Base-by-base conservation (phyloP, 2,888 invertebrate species). In the Luperina testacea region DNA sequence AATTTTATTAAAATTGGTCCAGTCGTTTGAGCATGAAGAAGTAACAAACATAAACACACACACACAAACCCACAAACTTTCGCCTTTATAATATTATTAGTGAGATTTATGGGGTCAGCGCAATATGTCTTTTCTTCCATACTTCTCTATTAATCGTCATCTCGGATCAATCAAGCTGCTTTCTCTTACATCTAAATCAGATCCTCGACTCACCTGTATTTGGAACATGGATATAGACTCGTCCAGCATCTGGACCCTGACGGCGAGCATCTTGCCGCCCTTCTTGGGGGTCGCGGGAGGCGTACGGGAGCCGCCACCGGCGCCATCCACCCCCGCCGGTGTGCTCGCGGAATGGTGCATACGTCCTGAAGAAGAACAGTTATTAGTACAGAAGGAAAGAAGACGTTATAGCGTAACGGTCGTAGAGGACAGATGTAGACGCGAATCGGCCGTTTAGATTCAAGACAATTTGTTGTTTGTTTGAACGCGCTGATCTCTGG, bases 171-270 rank as follows among this genome's bases (percentile, higher is more conserved):
- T 20, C 32, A 32, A 17, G 0, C 20, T 27, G 11, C 17, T 73
- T 1, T 7, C 27, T 68, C 24, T 73, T 53, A 68, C 17, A 38
- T 2, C 45, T 17, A 78, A 5, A 59, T 42, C 63, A n/a, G 3
- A 15, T 24, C 20, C 5, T 72, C 7, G 45, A 87, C 97, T 96
- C 93, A 99, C 99, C 98, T 99, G 99, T 89, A 99, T 98, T 97
- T 99, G 99, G 96, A 99, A 99, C 97, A 99, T 98, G 89, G 98
- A 98, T 93, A 98, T 97, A 75, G 98, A 97, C 95, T 99, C 99
- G 94, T 99, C 99, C 88, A 99, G 97, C 99, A 99, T 99, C 96
- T 98, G 98, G 77, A 99, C 98, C 89, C 98, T 97, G 85, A 99
- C 98, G 76, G 98, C 98, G 85, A 99, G 97, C 98, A 99, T 99